Conservation (phyloP, 2,888 invertebrate species). For the Eristalinus sepulchralis region DNA sequence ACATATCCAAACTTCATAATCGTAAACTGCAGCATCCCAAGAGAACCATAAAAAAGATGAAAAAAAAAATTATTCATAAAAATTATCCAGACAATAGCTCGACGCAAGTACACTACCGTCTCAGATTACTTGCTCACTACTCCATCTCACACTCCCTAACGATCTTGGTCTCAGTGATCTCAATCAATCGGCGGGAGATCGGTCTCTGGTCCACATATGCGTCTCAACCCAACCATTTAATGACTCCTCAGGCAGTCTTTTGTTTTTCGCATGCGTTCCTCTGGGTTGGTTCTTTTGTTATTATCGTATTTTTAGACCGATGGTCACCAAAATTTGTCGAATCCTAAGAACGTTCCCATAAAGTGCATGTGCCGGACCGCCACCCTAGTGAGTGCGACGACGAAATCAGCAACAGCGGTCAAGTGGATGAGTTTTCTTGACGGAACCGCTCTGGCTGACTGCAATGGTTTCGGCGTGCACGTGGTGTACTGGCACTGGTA, state of each 20-base stretch:
- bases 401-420: conserved; percentile 43
- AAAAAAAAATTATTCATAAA: conserved; percentile 28
- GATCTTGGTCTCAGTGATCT: conserved; percentile 48
- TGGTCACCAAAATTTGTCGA: conserved; percentile 38
- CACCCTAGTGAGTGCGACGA: conserved; percentile 16
- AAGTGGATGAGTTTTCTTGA: conserved; percentile 44
- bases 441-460: conserved; percentile 1
- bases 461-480: conserved; percentile 25
- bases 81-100: conserved; percentile 46
- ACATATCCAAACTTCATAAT: conserved; percentile 14
- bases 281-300: conserved; percentile 30
- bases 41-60: conserved; percentile 24
- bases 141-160: conserved; percentile 34
- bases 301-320: conserved; percentile 57
- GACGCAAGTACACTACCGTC: conserved; percentile 45
- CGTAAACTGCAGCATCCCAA: conserved; percentile 14
- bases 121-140: conserved; percentile 65
- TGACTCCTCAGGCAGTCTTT: conserved; percentile 42
- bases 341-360: conserved; percentile 41
- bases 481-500: conserved; percentile 42
- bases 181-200: conserved; percentile 69
- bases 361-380: conserved; percentile 44
- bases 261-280: conserved; percentile 63
- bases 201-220: conserved; percentile 63
- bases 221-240: conserved; percentile 51